phyloP scores from a whole-genome alignment of 2,113 vertebrate species.

The Callorhinus ursinus region DNA sequence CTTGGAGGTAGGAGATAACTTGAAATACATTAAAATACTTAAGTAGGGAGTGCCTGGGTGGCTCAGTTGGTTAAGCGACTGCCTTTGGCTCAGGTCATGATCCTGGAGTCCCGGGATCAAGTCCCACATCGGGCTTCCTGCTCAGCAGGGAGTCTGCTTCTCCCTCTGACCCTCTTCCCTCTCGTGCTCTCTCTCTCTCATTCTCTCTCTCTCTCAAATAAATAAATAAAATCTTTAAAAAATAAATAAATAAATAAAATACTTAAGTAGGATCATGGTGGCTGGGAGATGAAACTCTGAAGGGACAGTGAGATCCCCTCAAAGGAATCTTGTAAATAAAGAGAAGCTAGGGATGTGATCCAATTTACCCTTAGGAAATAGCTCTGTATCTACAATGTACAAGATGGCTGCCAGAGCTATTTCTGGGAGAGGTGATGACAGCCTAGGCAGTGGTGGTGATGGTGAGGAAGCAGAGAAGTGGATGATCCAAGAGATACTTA shows the following conservation, averaged over 20 bases:
- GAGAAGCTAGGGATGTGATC: neutral
- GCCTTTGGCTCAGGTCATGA: no score
- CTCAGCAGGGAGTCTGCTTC: no score
- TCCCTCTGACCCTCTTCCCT: no score
- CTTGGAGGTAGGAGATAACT: neutral
- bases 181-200: no score
- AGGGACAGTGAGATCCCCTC: neutral
- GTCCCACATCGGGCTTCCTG: no score
- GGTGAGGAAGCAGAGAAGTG: neutral
- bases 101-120: no score
- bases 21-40: neutral
- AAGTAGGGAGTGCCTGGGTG: neutral
- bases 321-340: neutral
- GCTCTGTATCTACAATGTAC: neutral
- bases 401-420: neutral
- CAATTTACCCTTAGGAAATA: neutral
- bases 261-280: neutral
- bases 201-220: no score
- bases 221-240: no score
- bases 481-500: neutral
- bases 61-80: no score
- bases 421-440: no score
- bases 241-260: neutral
- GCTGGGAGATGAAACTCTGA: neutral
- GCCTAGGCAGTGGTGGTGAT: no score